Percentiles rank a stretch among this genome's conserved stretches.
These are phyloP conservation scores for Scalopus aquaticus DNA, from an alignment of 2,113 vertebrate genomes.

Conservation along the genomic window DNA sequence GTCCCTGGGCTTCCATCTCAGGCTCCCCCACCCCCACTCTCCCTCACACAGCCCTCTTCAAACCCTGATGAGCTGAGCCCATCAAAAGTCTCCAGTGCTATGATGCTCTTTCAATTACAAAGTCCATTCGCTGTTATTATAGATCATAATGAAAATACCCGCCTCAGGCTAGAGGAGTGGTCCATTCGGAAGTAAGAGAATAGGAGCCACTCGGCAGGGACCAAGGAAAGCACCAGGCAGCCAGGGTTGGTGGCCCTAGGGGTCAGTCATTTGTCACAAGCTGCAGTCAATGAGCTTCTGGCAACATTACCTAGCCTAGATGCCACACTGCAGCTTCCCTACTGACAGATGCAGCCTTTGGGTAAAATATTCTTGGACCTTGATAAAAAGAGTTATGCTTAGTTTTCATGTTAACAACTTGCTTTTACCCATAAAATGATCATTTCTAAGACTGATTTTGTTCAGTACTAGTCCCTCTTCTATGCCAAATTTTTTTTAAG, in stretches of 20 bases:
- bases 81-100: constrained; percentile 62
- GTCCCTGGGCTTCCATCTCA: background rate
- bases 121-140: constrained; percentile 72
- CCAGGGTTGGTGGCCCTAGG: constrained; percentile 74
- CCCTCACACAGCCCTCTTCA: constrained; percentile 27
- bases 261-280: constrained; percentile 74
- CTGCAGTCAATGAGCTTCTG: constrained; percentile 63
- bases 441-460: background rate
- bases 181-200: constrained; percentile 37
- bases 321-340: background rate
- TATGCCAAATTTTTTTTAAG: background rate
- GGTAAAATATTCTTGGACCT: constrained; percentile 57
- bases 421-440: constrained; percentile 24
- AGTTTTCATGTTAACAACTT: constrained; percentile 33
- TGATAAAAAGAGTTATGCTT: constrained; percentile 25
- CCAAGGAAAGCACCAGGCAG: constrained; percentile 67
- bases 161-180: constrained; percentile 65
- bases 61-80: constrained; percentile 38
- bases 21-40: background rate
- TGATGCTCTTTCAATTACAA: constrained; percentile 70
- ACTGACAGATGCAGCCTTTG: constrained; percentile 60
- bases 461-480: background rate
- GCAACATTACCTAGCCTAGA: constrained; percentile 49
- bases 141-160: constrained; percentile 75
- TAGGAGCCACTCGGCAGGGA: constrained; percentile 46